Conservation (phyloP, 2,797 vertebrate genomes). For the Ceryle rudis region DNA sequence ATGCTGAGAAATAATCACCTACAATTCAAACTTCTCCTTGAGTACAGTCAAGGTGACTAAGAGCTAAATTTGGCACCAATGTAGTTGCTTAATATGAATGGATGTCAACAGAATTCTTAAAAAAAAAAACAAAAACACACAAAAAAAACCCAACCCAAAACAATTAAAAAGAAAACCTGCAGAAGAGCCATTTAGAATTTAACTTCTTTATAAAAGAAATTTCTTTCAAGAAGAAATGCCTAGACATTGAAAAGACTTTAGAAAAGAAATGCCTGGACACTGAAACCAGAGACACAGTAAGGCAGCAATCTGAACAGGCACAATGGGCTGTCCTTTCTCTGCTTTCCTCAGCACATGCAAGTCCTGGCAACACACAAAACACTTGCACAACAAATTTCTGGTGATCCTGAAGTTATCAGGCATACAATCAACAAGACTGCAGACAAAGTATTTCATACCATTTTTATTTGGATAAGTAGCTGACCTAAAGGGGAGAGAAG, state of each 20-base stretch:
- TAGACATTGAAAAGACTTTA: background rate
- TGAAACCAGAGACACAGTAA: background rate
- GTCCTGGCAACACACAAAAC: background rate
- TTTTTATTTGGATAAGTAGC: background rate
- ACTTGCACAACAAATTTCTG: background rate
- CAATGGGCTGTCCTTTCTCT: background rate
- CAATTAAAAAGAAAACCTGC: no score
- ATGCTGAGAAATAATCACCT: background rate
- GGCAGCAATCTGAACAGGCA: background rate
- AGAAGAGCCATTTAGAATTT: background rate
- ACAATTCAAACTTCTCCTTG: background rate
- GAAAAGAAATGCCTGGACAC: background rate
- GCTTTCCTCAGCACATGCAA: background rate
- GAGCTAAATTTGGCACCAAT: background rate
- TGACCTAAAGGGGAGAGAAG: background rate
- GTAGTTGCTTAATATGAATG: background rate
- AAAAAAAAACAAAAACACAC: background rate
- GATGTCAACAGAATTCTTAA: background rate
- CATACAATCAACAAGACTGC: background rate
- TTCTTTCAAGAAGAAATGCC: background rate
- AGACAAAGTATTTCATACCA: background rate
- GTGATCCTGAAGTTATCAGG: background rate
- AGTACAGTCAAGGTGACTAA: background rate
- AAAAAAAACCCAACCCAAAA: no score
- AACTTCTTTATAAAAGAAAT: background rate